Evolutionary conservation across 2,797 vertebrate genomes (phyloP).

Genomic region (Lagorchestes hirsutus): DNA sequence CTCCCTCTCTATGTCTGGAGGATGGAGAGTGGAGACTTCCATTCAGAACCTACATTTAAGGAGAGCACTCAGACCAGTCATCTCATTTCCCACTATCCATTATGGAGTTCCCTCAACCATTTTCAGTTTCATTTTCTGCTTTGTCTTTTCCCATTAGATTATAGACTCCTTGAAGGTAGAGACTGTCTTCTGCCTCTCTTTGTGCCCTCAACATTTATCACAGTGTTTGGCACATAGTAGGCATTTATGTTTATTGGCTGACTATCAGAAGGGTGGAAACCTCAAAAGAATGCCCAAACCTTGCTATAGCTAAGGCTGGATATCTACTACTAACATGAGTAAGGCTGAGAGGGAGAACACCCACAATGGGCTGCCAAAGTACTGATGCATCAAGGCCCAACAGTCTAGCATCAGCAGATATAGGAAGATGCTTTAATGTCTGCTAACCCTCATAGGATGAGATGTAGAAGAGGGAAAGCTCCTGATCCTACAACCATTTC

Average conservation of each 20-base stretch:
- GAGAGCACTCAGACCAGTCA: not conserved
- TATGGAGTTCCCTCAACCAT: not conserved
- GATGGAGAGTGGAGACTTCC: not conserved
- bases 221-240: not conserved
- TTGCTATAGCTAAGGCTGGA: not conserved
- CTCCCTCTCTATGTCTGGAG: not conserved
- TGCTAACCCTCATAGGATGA: not conserved
- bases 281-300: not conserved
- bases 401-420: not conserved
- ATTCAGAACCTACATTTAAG: not conserved
- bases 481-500: not conserved
- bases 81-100: not conserved
- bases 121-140: not conserved
- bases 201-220: not conserved
- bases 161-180: not conserved
- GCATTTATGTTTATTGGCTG: not conserved
- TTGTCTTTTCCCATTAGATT: not conserved
- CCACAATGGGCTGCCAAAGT: not conserved
- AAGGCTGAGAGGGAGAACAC: not conserved
- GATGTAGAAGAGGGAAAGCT: not conserved
- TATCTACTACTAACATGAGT: not conserved
- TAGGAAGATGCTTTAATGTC: not conserved
- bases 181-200: not conserved
- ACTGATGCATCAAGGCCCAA: not conserved
- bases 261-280: not conserved